Conservation (phyloP, 2,113 vertebrate species). For the Cygnus atratus region DNA sequence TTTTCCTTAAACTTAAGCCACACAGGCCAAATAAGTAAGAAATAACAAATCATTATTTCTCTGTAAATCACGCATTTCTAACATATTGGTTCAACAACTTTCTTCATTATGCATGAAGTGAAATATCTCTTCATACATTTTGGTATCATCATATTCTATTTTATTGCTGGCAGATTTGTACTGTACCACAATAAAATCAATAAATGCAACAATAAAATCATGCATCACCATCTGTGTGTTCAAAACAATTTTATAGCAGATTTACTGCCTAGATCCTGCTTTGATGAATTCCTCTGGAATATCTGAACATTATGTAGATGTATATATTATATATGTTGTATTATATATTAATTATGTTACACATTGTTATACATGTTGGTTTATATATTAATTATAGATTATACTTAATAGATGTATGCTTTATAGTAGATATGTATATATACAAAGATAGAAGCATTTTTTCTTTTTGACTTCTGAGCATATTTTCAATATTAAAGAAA, state of each 20-base stretch:
- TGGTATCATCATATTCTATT: neutral
- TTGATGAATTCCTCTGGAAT: neutral
- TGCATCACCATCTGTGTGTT: neutral
- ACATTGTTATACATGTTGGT: neutral
- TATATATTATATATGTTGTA: neutral
- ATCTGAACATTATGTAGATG: neutral
- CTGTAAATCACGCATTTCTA: neutral
- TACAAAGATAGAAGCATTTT: neutral
- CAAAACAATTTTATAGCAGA: neutral
- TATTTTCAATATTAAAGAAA: neutral
- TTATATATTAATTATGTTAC: neutral
- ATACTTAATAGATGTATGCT: neutral
- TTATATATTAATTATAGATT: neutral
- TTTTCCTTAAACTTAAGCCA: neutral
- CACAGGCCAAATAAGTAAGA: neutral
- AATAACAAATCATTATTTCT: neutral
- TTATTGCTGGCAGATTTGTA: neutral
- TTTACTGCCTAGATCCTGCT: neutral
- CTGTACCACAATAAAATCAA: slow-evolving; percentile 29
- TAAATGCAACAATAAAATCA: slow-evolving; percentile 44
- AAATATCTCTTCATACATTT: neutral
- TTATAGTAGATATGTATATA: neutral
- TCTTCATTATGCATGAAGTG: neutral
- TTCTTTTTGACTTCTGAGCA: neutral
- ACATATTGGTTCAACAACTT: neutral